Conservation (phyloP, 2,113 vertebrate genomes). For the Chionis minor region DNA sequence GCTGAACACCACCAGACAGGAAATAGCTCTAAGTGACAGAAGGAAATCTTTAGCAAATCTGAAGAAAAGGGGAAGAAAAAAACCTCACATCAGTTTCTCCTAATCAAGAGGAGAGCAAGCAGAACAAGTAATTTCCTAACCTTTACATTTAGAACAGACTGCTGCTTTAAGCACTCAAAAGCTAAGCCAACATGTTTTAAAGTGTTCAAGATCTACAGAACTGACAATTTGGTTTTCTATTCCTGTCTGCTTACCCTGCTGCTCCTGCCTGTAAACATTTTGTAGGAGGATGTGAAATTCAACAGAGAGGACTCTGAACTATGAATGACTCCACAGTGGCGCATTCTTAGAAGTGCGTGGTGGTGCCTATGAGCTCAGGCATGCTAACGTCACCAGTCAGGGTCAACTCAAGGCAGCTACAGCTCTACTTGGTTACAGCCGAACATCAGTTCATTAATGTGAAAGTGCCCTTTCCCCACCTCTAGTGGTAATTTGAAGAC, state of each 20-base stretch:
- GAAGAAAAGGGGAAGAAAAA: not conserved
- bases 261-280: constrained; percentile 42
- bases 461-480: not conserved
- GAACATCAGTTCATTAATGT: not conserved
- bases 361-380: constrained; percentile 45
- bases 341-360: constrained; percentile 28
- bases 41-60: not conserved
- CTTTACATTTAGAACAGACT: constrained; percentile 4
- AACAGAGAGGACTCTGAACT: constrained; percentile 14
- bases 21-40: not conserved
- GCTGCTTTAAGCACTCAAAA: constrained; percentile 45
- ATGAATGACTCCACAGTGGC: constrained; percentile 22
- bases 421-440: not conserved
- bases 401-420: not conserved
- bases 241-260: constrained; percentile 59
- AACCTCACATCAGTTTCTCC: not conserved
- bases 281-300: constrained; percentile 58
- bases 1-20: not conserved
- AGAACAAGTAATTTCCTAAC: constrained; percentile 31
- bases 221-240: constrained; percentile 61
- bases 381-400: not conserved
- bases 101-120: not conserved
- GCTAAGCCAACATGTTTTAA: constrained; percentile 34
- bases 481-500: not conserved
- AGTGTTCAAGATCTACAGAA: constrained; percentile 28